Evolutionary conservation across 2,797 vertebrate genomes (phyloP), one percentile per base, ranked within the genome.

Genomic region (Oreortyx pictus): DNA sequence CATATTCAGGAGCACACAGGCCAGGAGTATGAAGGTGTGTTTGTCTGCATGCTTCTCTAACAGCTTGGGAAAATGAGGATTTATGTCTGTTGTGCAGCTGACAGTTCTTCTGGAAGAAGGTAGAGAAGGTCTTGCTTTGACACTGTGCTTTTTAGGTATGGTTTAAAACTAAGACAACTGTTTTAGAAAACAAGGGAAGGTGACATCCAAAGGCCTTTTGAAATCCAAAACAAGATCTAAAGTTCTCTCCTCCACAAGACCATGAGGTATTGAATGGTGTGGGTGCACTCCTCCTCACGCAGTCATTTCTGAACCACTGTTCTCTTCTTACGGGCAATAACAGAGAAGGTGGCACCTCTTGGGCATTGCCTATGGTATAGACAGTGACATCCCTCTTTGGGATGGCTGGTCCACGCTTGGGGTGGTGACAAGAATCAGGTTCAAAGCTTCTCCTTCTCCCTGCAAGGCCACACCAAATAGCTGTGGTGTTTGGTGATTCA

Each of bases 401-500:
- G 86, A 78, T 78, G 88, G 82, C 61, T 83, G 95, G 27, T 94
- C 86, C 88, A 12, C 88, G 90, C 76, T 89, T 64, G 82, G 92
- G 35, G 7, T 83, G 75, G 39, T 92, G 90, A 39, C 90, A 94
- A 86, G 49, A 84, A 74, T 49, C 70, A 0, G 31, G 54, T 84
- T 91, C 92, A 95, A 33, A 77, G 91, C 96, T 95, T 73, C 92
- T 95, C 88, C 88, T 93, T 60, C 82, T 93, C 93, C 93, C 93
- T 95, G 96, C 76, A 92, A 92, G 94, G 93, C 84, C 90, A 87
- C 35, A 95, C 82, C 95, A 92, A 70, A 68, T 50, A 91, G 57
- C 81, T 92, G 88, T 92, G 94, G 83, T 62, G 78, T 43, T 90
- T 94, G 92, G 68, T 93, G 85, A 39, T 88, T 89, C 92, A 68